These are phyloP conservation scores for Acleris emargana DNA, from an alignment of 2,888 invertebrate genomes.

Conservation along the genomic window DNA sequence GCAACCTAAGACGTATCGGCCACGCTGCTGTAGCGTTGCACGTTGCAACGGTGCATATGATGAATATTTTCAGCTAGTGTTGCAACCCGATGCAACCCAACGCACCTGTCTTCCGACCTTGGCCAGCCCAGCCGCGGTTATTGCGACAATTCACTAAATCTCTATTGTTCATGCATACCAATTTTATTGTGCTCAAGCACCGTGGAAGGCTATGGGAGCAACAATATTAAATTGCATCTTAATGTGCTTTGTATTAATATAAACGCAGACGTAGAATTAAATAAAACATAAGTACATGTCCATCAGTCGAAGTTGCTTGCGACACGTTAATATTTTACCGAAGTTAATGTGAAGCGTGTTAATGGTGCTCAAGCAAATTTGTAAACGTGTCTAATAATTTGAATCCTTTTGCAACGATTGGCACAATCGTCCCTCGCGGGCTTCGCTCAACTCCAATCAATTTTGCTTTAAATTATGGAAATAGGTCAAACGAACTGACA, in stretches of 20 bases:
- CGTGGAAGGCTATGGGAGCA: slow-evolving; percentile 36
- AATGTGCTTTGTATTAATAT: slow-evolving; percentile 34
- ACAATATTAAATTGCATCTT: slow-evolving; percentile 28
- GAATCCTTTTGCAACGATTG: too few species aligned
- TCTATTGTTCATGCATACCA: slow-evolving; percentile 53
- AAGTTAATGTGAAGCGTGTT: neutral
- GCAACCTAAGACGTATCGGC: neutral
- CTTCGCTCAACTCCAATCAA: too few species aligned
- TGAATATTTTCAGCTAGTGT: slow-evolving; percentile 42
- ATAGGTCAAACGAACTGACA: neutral
- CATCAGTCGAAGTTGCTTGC: slow-evolving; percentile 11
- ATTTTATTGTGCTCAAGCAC: slow-evolving; percentile 55
- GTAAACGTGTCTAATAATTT: too few species aligned
- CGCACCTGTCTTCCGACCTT: slow-evolving; percentile 52
- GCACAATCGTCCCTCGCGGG: too few species aligned
- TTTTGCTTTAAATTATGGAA: neutral
- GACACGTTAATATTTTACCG: slow-evolving; percentile 5
- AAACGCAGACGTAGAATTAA: slow-evolving; percentile 23
- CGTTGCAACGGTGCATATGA: slow-evolving; percentile 10
- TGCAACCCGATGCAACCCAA: slow-evolving; percentile 42
- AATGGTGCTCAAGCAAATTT: too few species aligned
- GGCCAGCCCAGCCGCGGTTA: slow-evolving; percentile 49
- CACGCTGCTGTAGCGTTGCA: neutral
- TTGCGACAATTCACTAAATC: slow-evolving; percentile 48
- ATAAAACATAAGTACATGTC: slow-evolving; percentile 12